Conservation (phyloP, 2,797 vertebrate genomes). For the Enteromius radiatus region DNA sequence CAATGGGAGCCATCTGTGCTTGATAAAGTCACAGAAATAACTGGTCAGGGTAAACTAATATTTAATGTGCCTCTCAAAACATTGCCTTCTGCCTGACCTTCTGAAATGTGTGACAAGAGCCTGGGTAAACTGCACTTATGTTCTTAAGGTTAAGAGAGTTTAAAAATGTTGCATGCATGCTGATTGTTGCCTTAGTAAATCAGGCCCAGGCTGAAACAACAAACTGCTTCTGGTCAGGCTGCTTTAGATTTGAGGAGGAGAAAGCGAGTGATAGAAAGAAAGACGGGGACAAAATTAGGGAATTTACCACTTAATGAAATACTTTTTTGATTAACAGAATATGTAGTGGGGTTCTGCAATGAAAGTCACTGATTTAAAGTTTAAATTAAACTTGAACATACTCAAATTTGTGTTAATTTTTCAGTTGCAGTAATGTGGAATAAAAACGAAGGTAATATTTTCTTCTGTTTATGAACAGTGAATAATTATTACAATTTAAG, state of each 20-base stretch:
- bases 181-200: constrained; percentile 80
- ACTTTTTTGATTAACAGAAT: not conserved
- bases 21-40: constrained; percentile 81
- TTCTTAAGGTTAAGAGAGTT: constrained; percentile 74
- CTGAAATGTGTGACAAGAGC: constrained; percentile 76
- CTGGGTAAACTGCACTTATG: constrained; percentile 79
- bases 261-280: not conserved
- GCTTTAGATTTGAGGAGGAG: constrained; percentile 67
- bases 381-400: not conserved
- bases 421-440: not conserved
- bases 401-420: not conserved
- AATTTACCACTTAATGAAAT: not conserved
- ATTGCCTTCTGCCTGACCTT: constrained; percentile 77
- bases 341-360: not conserved
- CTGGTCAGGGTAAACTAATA: constrained; percentile 80
- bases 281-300: not conserved
- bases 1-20: constrained; percentile 77
- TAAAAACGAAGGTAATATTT: not conserved
- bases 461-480: not conserved
- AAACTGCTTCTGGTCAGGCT: constrained; percentile 75
- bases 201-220: constrained; percentile 80
- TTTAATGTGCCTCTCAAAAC: constrained; percentile 81
- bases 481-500: not conserved
- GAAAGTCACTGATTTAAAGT: not conserved
- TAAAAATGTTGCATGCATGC: constrained; percentile 76